Base-by-base conservation (phyloP, 2,797 vertebrate species). In the Takifugu ocellatus region DNA sequence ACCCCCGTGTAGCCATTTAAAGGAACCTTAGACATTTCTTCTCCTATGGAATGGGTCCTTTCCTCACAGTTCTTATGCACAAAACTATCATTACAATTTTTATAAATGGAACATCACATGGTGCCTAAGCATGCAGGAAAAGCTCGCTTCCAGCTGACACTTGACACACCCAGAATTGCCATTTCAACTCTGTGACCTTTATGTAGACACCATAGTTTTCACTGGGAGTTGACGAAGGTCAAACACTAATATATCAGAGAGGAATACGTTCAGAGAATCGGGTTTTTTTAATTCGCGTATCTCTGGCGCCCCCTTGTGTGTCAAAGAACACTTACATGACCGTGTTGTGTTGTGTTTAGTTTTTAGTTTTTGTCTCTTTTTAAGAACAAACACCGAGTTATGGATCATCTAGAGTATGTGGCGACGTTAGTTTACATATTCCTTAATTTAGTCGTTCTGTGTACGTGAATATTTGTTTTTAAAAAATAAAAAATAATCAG, bases 231-330 rank as follows among this genome's bases (percentile, higher is more conserved):
- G 61, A 68, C 66, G 73, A 77, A 83, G 79, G 75, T 82, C 70
- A 77, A 24, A 24, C 43, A 46, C 61, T 24, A 25, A 55, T 36
- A 65, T 27, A 56, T 66, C 7, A 47, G 33, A 17, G 2, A 49
- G 25, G 29, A 59, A 53, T 15, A 56, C 46, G 24, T 25, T 11
- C 43, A 66, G 15, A 75, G n/a, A 49, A 10, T 61, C 6, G 15
- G 39, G 15, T 11, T 65, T 49, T 14, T 51, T 54, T 11, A 51
- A 54, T 25, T 11, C 2, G 7, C 16, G 45, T 44, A 50, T 55
- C 67, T 67, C 52, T 88, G 78, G 81, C 82, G 83, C 81, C 78
- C 72, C 74, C 87, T 85, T 42, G 75, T 86, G 84, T 46, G 1
- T 21, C 5, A 21, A 21, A 17, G 21, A 21, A 1, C 21, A 21